Base-by-base conservation (phyloP, 2,113 vertebrate species). In the Phalacrocorax pelagicus region DNA sequence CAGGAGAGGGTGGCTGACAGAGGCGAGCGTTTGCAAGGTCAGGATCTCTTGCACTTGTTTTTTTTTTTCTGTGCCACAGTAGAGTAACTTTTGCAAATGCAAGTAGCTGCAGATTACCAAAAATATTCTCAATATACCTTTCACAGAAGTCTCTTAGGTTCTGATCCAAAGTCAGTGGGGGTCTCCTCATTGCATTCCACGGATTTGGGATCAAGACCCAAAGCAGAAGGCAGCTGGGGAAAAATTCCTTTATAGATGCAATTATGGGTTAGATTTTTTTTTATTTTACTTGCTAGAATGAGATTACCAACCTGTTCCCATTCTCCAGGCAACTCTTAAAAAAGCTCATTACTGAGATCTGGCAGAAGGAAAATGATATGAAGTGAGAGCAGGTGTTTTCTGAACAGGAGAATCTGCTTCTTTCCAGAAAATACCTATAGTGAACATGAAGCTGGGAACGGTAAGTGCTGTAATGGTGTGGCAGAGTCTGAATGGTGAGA, bases 311-410 rank as follows among this genome's bases (percentile, higher is more conserved):
- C 94, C 86, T 95, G 85, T 67, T 95, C 52, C 34, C 36, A 21
- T 86, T 85, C 88, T 93, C 46, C 42, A 75, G 78, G 66, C 81
- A 74, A 59, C 29, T 90, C 72, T 66, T 88, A 30, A 65, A 92
- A 78, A 61, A 86, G 34, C 77, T 93, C 55, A 40, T 86, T 74
- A 34, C 75, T 78, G 44, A 78, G 72, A 62, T 52, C 26, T 81
- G 38, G 72, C 92, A 94, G 86, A 87, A 82, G 74, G 78, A 57
- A 65, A 82, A 62, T 23, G 22, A 23, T 15, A 26, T 1, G 58
- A 66, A 82, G 70, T 30, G 58, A 79, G 54, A 82, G 90, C 92
- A 96, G 88, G 52, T 92, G 90, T 63, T 95, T 81, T 87, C 88
- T 73, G 79, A 67, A 55, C 14, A 74, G 67, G 58, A 81, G 38